phyloP scores from a whole-genome alignment of 37 sponge, comb jelly and placozoan genomes.

The Eunapius fragilis region DNA sequence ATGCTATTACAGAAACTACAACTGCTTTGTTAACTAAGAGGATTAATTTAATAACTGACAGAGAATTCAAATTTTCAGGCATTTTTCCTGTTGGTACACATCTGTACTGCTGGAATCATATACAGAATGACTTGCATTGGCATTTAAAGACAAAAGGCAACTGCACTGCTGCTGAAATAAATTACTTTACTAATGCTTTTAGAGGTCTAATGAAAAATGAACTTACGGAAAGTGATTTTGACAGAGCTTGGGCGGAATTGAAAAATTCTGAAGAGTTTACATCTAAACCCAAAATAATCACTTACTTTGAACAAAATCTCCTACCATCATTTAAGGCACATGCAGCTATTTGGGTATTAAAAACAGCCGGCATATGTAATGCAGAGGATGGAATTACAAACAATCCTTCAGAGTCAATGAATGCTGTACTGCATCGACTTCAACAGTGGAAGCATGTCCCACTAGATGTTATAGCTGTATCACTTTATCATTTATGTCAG shows the following conservation, averaged over 20 bases:
- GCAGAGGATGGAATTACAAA: constrained; percentile 28
- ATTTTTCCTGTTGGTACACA: constrained; percentile 2
- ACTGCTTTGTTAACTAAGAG: background rate
- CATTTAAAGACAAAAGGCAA: constrained; percentile 1
- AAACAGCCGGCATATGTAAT: constrained; percentile 4
- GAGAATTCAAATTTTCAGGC: constrained; percentile 25
- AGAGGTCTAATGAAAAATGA: background rate
- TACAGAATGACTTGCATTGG: background rate
- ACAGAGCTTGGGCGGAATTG: too few relatives aligned
- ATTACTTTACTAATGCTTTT: background rate
- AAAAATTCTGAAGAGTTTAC: too few relatives aligned
- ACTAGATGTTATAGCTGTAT: too few relatives aligned
- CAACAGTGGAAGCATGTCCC: constrained; percentile 30
- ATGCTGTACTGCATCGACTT: constrained; percentile 12
- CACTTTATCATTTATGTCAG: constrained; percentile 11
- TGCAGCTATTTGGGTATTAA: constrained; percentile 17
- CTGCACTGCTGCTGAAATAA: constrained; percentile 3
- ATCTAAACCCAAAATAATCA: too few relatives aligned
- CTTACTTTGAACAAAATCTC: constrained; percentile 12
- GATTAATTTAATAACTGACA: constrained; percentile 8
- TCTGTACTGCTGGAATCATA: constrained; percentile 8
- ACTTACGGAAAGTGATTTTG: too few relatives aligned
- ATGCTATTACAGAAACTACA: too few relatives aligned
- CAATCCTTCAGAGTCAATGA: constrained; percentile 33
- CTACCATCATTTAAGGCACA: constrained; percentile 4